phyloP scores from a whole-genome alignment of 2,888 invertebrate species.

The Morpho deidamia region DNA sequence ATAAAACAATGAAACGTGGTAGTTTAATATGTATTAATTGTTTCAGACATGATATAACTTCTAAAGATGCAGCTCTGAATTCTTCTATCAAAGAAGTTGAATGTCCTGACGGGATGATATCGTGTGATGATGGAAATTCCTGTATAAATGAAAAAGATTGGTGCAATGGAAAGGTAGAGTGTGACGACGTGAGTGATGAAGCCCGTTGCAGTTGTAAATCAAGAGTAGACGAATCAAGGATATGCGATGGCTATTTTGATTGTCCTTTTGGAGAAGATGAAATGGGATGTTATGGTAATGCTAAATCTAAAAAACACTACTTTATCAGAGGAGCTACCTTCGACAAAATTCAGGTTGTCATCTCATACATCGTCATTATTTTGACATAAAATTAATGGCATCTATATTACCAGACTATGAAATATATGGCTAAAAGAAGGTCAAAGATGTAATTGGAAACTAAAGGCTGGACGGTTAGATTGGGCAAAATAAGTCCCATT shows the following conservation, averaged over 20 bases:
- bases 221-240: conserved; percentile 80
- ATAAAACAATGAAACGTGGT: too few species aligned
- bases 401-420: too few species aligned
- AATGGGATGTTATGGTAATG: conserved; percentile 85
- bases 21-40: background rate
- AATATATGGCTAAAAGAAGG: too few species aligned
- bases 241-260: conserved; percentile 90
- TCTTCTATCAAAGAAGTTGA: conserved; percentile 37
- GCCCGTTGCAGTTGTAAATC: conserved; percentile 83
- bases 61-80: conserved; percentile 29
- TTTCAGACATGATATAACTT: conserved; percentile 31
- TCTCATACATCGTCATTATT: too few species aligned
- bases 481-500: too few species aligned
- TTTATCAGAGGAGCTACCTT: too few species aligned
- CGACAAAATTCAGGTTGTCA: too few species aligned
- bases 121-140: conserved; percentile 47
- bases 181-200: conserved; percentile 89
- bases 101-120: conserved; percentile 45
- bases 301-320: background rate
- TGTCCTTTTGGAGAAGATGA: conserved; percentile 91
- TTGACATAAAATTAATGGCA: too few species aligned
- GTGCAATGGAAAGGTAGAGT: conserved; percentile 87
- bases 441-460: too few species aligned
- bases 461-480: too few species aligned
- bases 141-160: conserved; percentile 79